Percentiles rank a stretch among this genome's conserved stretches.
These are phyloP conservation scores for Drosophila paulistorum DNA, from an alignment of 1,140 invertebrate genomes.

Conservation along the genomic window DNA sequence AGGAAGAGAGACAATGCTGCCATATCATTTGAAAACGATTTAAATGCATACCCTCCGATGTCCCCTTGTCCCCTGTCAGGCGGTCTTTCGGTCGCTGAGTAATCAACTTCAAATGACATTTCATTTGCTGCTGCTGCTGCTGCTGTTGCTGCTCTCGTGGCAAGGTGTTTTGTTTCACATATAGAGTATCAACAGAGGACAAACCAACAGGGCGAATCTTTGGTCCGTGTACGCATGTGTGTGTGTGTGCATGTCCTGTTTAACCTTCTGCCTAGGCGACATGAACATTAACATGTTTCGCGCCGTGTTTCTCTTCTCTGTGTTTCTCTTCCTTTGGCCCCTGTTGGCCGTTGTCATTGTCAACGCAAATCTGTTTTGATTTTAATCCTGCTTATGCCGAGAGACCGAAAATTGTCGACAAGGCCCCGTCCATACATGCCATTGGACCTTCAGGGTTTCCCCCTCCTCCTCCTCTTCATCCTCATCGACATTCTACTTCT, in stretches of 20 bases:
- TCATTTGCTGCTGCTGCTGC: constrained; percentile 25
- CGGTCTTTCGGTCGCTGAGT: constrained; percentile 14
- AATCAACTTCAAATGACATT: constrained; percentile 52
- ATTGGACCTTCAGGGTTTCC: constrained; percentile 33
- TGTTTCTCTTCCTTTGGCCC: neutral
- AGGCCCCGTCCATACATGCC: constrained; percentile 36
- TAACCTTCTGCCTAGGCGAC: constrained; percentile 36
- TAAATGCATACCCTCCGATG: constrained; percentile 28
- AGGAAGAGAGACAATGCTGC: constrained; percentile 5
- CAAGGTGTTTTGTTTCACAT: constrained; percentile 65
- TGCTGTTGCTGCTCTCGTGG: constrained; percentile 15
- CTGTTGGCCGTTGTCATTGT: constrained; percentile 47
- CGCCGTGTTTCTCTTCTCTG: constrained; percentile 24
- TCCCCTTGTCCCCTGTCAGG: neutral
- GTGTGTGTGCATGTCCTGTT: constrained; percentile 25
- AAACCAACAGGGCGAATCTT: constrained; percentile 39
- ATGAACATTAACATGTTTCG: constrained; percentile 51
- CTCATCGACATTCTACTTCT: neutral
- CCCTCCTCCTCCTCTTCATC: neutral
- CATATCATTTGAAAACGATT: constrained; percentile 56
- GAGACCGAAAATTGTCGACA: constrained; percentile 39
- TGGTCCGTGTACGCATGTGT: constrained; percentile 6
- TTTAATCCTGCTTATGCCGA: constrained; percentile 69
- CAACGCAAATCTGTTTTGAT: constrained; percentile 74
- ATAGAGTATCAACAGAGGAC: constrained; percentile 23